Evolutionary conservation across 2,113 vertebrate species (phyloP), one percentile per base, ranked within the genome.

Genomic region (Alouatta palliata): DNA sequence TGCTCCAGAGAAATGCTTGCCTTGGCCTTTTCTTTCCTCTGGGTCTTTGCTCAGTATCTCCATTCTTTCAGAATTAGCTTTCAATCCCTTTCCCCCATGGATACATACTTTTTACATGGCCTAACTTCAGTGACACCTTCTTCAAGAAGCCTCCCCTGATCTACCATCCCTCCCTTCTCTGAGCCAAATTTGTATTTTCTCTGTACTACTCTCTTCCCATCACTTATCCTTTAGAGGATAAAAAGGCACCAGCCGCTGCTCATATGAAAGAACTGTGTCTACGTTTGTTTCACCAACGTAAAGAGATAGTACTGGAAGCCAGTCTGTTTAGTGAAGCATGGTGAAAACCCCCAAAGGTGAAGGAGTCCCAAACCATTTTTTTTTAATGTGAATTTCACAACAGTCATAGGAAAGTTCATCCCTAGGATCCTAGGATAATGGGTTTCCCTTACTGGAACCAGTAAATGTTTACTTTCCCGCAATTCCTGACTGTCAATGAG

Each of bases 401-500:
- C 7, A 16, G 6, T 75, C 58, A 64, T 35, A 20, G 68, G 64
- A 87, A 47, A 58, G 64, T 71, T 90, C 23, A 47, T 82, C 21
- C 40, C 17, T 75, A 71, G 43, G 49, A 81, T 64, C 19, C 40
- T 43, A 82, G 12, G 37, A 81, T 49, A 83, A 66, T 17, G 32
- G 3, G 66, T 79, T 90, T 93, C 35, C 75, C 35, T 86, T 94
- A 54, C 81, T 79, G 35, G 32, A 96, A 58, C 16, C 1, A 93
- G 13, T 12, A 93, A 45, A 76, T 91, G 43, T 17, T 95, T 96
- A 79, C 58, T 95, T 79, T 79, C 61, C 82, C 87, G 83, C 43
- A 84, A 6, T 89, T 83, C 52, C 52, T 94, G 76, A 70, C 71
- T 43, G n/a, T 45, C 93, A 83, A 20, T 23, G 77, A 95, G 21